These are phyloP conservation scores for Magallana nippona DNA, from an alignment of 2,888 invertebrate genomes.

Conservation along the genomic window DNA sequence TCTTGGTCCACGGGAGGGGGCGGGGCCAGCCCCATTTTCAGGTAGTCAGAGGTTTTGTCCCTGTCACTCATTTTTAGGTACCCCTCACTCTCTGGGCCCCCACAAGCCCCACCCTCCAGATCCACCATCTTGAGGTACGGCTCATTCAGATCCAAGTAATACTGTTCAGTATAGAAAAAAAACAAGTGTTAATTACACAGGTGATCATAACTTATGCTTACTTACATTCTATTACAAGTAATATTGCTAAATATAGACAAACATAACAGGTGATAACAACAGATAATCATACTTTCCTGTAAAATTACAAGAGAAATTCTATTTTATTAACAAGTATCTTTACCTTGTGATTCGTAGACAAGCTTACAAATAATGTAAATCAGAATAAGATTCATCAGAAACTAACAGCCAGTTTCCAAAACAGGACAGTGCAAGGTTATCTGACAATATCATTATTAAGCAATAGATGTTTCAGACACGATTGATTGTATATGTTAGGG, in stretches of 20 bases:
- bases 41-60: slow-evolving; percentile 59
- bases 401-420: too few relatives aligned
- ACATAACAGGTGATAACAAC: neutral
- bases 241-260: too few relatives aligned
- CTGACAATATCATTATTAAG: too few relatives aligned
- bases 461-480: too few relatives aligned
- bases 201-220: neutral
- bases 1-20: slow-evolving; percentile 58
- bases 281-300: neutral
- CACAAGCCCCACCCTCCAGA: slow-evolving; percentile 50
- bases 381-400: too few relatives aligned
- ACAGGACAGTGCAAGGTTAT: too few relatives aligned
- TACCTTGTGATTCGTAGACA: too few relatives aligned
- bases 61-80: slow-evolving; percentile 71
- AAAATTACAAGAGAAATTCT: neutral
- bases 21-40: slow-evolving; percentile 65
- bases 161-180: slow-evolving; percentile 82
- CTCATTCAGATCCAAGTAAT: slow-evolving; percentile 92
- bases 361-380: too few relatives aligned
- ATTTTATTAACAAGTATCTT: too few relatives aligned
- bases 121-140: slow-evolving; percentile 85
- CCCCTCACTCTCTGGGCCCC: slow-evolving; percentile 59
- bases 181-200: neutral
- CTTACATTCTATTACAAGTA: neutral
- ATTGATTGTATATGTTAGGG: too few relatives aligned